Conservation (phyloP, 2,888 invertebrate genomes). For the Eurois occulta region DNA sequence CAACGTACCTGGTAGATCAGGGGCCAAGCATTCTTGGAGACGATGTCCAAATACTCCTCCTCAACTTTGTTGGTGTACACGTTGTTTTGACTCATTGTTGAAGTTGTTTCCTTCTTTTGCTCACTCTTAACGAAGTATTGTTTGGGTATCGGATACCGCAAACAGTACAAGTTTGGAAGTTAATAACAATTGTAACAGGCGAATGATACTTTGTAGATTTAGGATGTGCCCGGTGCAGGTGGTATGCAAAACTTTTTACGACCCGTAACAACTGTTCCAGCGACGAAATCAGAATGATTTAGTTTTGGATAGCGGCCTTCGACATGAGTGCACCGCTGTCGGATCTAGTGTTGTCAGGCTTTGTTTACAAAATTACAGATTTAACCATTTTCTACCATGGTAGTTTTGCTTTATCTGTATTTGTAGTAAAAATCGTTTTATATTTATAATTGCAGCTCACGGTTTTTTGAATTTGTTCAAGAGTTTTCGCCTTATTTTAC, state of each 20-base stretch:
- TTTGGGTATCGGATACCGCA: slow-evolving; percentile 64
- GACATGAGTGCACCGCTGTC: slow-evolving; percentile 70
- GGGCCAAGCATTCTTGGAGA: slow-evolving; percentile 93
- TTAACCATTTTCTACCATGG: slow-evolving; percentile 41
- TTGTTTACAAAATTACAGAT: slow-evolving; percentile 48
- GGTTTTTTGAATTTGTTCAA: neutral
- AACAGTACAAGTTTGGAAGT: slow-evolving; percentile 59
- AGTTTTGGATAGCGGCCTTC: slow-evolving; percentile 61
- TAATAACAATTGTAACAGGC: slow-evolving; percentile 41
- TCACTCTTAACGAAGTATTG: slow-evolving; percentile 64
- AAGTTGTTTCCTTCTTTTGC: slow-evolving; percentile 52
- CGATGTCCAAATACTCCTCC: slow-evolving; percentile 93
- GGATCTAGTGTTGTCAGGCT: slow-evolving; percentile 68
- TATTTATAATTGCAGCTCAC: no score
- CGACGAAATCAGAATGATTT: slow-evolving; percentile 63
- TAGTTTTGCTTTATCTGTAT: slow-evolving; percentile 26
- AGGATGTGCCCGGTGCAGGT: slow-evolving; percentile 29
- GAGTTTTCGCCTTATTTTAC: no score
- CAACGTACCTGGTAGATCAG: slow-evolving; percentile 92
- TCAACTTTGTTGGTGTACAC: slow-evolving; percentile 87
- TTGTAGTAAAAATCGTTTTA: neutral
- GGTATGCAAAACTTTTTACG: slow-evolving; percentile 29
- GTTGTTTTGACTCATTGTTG: slow-evolving; percentile 66
- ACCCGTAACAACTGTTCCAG: slow-evolving; percentile 52
- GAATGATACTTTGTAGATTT: slow-evolving; percentile 12